These are phyloP conservation scores for Hirtodrosophila alboralis DNA, from an alignment of 2,888 invertebrate species.

Conservation along the genomic window DNA sequence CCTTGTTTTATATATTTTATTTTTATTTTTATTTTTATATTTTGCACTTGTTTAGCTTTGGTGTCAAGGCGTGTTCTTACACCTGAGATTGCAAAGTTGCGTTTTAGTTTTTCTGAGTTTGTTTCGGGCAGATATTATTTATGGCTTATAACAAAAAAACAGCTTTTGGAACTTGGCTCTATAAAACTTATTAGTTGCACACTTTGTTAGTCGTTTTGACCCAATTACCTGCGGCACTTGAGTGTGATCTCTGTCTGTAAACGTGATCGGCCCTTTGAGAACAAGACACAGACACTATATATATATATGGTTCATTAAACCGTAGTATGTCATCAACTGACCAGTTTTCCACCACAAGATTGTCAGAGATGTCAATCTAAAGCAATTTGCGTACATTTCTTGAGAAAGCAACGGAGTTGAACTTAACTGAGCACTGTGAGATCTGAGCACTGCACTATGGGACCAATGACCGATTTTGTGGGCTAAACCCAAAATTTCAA, in stretches of 20 bases:
- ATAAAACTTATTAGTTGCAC: constrained; percentile 27
- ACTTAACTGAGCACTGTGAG: constrained; percentile 44
- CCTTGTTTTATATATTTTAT: too few relatives aligned
- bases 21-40: constrained; percentile 27
- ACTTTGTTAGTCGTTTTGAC: constrained; percentile 24
- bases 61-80: constrained; percentile 77
- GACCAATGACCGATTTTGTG: too few relatives aligned
- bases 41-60: constrained; percentile 58
- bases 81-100: constrained; percentile 80
- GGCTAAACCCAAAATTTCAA: too few relatives aligned
- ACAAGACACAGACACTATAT: constrained; percentile 37
- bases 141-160: constrained; percentile 16
- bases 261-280: constrained; percentile 60
- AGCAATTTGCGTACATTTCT: constrained; percentile 73
- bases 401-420: constrained; percentile 70
- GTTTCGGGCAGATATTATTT: constrained; percentile 47
- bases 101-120: constrained; percentile 39
- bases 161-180: constrained; percentile 2
- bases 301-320: constrained; percentile 68
- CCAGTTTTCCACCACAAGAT: constrained; percentile 68
- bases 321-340: constrained; percentile 38
- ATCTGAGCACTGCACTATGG: too few relatives aligned
- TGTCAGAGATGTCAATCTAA: constrained; percentile 60
- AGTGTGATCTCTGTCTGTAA: constrained; percentile 32
- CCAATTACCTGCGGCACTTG: constrained; percentile 34